Evolutionary conservation across 2,888 invertebrate genomes (phyloP).

Genomic region (Diaphora mendica): DNA sequence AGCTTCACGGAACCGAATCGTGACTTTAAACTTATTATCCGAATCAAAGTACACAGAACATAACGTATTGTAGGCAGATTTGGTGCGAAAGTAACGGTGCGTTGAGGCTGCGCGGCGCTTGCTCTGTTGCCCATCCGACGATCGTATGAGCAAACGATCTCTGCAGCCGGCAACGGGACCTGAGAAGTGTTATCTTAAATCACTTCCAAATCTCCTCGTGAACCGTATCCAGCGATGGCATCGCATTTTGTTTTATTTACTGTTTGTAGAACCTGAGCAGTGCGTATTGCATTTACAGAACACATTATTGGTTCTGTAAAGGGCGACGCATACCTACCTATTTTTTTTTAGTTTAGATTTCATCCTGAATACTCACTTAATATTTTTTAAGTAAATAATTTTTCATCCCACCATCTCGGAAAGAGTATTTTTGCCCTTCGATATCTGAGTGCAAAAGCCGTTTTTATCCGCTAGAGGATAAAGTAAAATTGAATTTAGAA

Average conservation of each 20-base stretch:
- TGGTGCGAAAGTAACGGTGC: slow-evolving; percentile 81
- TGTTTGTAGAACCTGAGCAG: background rate
- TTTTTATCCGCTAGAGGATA: too few relatives aligned
- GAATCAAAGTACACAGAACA: slow-evolving; percentile 74
- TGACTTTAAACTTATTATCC: slow-evolving; percentile 83
- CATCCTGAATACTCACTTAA: background rate
- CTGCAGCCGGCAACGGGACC: slow-evolving; percentile 74
- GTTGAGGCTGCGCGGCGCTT: slow-evolving; percentile 54
- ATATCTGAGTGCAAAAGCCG: too few relatives aligned
- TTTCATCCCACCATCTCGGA: too few relatives aligned
- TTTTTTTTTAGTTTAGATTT: background rate
- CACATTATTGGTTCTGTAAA: background rate
- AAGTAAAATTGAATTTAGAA: too few relatives aligned
- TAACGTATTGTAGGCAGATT: slow-evolving; percentile 83
- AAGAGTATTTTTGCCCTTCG: too few relatives aligned
- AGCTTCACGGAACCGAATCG: slow-evolving; percentile 76
- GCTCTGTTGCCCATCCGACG: slow-evolving; percentile 58
- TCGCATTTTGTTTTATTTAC: slow-evolving; percentile 34
- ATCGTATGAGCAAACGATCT: slow-evolving; percentile 72
- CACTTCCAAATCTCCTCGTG: slow-evolving; percentile 68
- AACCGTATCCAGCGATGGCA: slow-evolving; percentile 35
- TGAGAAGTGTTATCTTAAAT: slow-evolving; percentile 74
- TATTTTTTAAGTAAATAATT: background rate
- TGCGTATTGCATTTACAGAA: slow-evolving; percentile 1
- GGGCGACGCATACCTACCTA: background rate